Evolutionary conservation across 2,797 vertebrate genomes (phyloP).

Genomic region (Rhinogobio ventralis): DNA sequence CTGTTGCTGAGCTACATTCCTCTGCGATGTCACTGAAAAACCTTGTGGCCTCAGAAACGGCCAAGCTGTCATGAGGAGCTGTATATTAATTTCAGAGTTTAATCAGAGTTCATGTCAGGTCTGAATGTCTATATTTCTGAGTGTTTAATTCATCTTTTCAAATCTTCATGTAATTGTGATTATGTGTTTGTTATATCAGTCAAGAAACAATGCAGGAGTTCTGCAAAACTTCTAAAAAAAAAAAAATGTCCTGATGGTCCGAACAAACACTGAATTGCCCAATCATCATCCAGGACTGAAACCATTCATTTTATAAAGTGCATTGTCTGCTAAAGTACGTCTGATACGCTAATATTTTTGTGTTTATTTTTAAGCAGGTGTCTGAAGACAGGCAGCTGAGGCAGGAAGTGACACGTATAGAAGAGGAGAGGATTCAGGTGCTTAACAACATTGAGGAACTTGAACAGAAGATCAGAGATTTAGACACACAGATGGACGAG

Average conservation of each 20-base stretch:
- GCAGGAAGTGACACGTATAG: conserved; percentile 87
- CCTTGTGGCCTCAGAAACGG: conserved; percentile 12
- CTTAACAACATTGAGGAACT: conserved; percentile 94
- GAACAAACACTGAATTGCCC: background rate
- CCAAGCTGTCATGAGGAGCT: conserved; percentile 23
- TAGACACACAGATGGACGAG: conserved; percentile 97
- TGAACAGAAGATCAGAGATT: conserved; percentile 96
- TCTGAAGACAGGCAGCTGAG: conserved; percentile 82
- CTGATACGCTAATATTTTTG: conserved; percentile 46
- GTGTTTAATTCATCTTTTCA: conserved; percentile 5
- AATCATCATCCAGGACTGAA: background rate
- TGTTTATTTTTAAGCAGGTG: conserved; percentile 75
- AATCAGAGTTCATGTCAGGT: background rate
- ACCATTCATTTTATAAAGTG: background rate
- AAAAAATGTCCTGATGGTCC: background rate
- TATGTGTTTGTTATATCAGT: conserved; percentile 43
- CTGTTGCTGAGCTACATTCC: conserved; percentile 64
- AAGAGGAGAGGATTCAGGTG: conserved; percentile 89
- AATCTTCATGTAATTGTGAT: conserved; percentile 35
- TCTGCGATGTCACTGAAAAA: conserved; percentile 48
- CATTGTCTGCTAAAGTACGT: background rate
- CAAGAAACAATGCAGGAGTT: background rate
- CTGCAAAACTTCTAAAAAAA: background rate
- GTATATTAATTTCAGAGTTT: background rate
- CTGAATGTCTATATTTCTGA: background rate